Conservation (phyloP, 2,113 vertebrate genomes). For the Catagonus wagneri region DNA sequence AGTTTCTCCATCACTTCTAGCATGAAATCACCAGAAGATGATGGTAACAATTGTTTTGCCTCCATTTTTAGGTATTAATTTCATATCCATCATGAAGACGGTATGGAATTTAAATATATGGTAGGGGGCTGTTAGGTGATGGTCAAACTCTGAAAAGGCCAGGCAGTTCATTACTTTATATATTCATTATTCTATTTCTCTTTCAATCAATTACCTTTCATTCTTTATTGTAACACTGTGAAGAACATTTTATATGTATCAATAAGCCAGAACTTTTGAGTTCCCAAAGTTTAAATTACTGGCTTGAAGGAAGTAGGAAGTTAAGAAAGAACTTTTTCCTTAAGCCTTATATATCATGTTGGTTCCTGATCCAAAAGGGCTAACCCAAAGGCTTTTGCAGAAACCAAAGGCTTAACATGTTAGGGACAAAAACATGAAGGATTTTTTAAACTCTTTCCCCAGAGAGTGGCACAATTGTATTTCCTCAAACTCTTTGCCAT, state of each 20-base stretch:
- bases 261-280: not conserved
- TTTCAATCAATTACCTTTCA: not conserved
- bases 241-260: not conserved
- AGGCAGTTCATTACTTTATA: not conserved
- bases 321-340: not conserved
- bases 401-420: constrained; percentile 2
- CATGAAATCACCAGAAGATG: not conserved
- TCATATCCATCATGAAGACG: not conserved
- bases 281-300: not conserved
- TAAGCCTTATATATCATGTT: not conserved
- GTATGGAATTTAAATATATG: not conserved
- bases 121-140: not conserved
- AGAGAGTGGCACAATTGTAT: not conserved
- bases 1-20: not conserved
- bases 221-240: not conserved
- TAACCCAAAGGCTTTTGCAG: constrained; percentile 12
- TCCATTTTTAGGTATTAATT: not conserved
- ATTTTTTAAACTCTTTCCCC: not conserved
- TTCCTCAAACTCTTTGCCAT: not conserved
- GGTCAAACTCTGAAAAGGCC: not conserved
- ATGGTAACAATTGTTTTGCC: not conserved
- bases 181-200: not conserved
- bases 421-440: not conserved
- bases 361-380: not conserved
- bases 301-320: not conserved